Percentiles rank a stretch among this genome's conserved stretches.
Evolutionary conservation across 2,113 vertebrate species (phyloP).

Genomic region (Rhegmatorhina hoffmannsi): DNA sequence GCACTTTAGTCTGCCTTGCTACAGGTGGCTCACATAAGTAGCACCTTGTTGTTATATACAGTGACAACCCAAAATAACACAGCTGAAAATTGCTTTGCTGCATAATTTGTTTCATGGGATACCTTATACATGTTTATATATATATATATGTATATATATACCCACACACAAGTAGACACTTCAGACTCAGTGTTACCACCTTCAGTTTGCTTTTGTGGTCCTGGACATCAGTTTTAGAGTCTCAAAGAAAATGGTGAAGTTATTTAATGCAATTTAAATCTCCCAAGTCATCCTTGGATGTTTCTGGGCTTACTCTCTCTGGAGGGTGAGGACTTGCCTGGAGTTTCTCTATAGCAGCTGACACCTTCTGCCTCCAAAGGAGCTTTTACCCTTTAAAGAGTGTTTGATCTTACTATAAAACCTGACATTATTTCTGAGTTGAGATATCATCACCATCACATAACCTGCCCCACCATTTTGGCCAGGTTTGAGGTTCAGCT

Average conservation of each 20-base stretch:
- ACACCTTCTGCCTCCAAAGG: not conserved
- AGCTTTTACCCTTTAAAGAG: not conserved
- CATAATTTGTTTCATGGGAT: not conserved
- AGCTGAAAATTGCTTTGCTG: not conserved
- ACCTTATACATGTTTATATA: not conserved
- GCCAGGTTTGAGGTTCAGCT: not conserved
- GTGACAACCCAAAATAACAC: not conserved
- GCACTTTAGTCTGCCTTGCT: not conserved
- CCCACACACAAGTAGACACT: too few relatives aligned
- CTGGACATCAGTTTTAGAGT: not conserved
- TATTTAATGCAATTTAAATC: not conserved
- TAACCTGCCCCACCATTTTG: accelerated
- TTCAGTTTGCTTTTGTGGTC: not conserved
- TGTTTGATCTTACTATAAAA: not conserved
- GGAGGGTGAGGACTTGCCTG: not conserved
- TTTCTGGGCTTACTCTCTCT: not conserved
- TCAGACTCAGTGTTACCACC: not conserved
- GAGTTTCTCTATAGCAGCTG: not conserved
- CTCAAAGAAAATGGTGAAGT: not conserved
- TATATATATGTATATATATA: too few relatives aligned
- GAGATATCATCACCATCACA: not conserved
- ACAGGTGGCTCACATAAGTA: not conserved
- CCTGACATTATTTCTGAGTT: not conserved
- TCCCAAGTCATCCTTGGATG: not conserved
- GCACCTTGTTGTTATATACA: not conserved